Conservation (phyloP, 2,797 vertebrate genomes). For the Arctocebus calabarensis region DNA sequence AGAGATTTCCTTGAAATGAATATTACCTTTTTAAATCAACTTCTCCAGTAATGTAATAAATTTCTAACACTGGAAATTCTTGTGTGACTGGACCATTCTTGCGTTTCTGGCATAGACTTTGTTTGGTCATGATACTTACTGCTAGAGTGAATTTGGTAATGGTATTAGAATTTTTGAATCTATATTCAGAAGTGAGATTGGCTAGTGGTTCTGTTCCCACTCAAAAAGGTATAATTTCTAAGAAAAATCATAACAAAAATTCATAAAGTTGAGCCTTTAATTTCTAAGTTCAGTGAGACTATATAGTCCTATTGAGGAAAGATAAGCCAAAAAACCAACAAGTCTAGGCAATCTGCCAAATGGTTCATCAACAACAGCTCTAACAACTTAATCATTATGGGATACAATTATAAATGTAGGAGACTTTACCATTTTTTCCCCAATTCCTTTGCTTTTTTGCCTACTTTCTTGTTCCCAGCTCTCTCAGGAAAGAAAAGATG, state of each 20-base stretch:
- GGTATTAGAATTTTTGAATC: background rate
- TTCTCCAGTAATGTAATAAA: background rate
- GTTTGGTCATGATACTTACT: background rate
- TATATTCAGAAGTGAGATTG: conserved; percentile 22
- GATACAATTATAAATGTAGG: background rate
- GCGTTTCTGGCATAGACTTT: background rate
- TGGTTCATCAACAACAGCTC: background rate
- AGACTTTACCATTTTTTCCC: background rate
- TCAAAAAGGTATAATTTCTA: conserved; percentile 4
- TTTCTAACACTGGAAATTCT: background rate
- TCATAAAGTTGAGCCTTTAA: background rate
- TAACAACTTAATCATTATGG: background rate
- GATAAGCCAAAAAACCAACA: background rate
- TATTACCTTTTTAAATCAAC: background rate
- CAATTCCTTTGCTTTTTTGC: background rate
- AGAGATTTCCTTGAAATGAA: background rate
- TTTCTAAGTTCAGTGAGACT: conserved; percentile 7
- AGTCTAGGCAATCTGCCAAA: background rate
- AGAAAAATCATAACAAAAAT: conserved; percentile 32
- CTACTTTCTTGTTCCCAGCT: background rate
- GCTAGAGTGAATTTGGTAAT: background rate
- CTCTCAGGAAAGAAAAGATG: background rate
- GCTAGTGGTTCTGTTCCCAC: background rate
- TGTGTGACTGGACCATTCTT: background rate
- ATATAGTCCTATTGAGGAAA: conserved; percentile 29